A percentile compares a stretch with the other conserved stretches of the same genome.
These are phyloP conservation scores for Dascyllus trimaculatus DNA, from an alignment of 2,113 vertebrate species.

Conservation along the genomic window DNA sequence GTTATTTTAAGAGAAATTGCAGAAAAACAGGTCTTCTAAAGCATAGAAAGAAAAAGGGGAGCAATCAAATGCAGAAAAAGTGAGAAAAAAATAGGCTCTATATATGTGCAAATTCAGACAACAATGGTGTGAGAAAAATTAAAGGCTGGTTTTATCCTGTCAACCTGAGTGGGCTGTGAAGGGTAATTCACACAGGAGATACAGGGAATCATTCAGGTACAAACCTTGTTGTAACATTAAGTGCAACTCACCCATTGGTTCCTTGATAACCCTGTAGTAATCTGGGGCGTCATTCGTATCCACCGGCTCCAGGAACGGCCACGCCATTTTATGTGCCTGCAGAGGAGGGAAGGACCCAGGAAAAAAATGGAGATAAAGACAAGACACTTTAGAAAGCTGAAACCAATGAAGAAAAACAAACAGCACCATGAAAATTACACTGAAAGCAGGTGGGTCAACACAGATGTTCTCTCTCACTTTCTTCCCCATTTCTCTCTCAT, in stretches of 20 bases:
- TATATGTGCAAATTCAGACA: not conserved
- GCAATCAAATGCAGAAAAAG: conserved; percentile 2
- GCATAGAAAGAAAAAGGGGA: not conserved
- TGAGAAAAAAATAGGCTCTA: not conserved
- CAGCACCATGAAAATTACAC: conserved; percentile 61
- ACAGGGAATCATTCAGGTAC: not conserved
- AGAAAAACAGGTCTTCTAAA: not conserved
- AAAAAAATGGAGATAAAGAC: conserved; percentile 22
- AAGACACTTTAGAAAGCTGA: conserved; percentile 62
- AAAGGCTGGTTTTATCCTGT: not conserved
- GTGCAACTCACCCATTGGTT: conserved; percentile 94
- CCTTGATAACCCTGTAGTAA: conserved; percentile 98
- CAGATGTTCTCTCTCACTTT: conserved; percentile 64
- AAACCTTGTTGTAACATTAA: not conserved
- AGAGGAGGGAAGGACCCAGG: conserved; percentile 21
- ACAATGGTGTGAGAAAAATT: too few species aligned
- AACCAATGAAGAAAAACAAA: conserved; percentile 70
- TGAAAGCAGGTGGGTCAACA: conserved; percentile 81
- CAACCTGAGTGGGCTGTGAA: too few species aligned
- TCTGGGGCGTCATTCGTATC: conserved; percentile 97
- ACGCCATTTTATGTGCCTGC: conserved; percentile 98
- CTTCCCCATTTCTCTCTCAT: conserved; percentile 6
- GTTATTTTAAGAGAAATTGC: not conserved
- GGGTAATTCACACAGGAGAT: too few species aligned
- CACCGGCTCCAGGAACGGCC: conserved; percentile 93